Evolutionary conservation across 2,797 vertebrate species (phyloP).

Genomic region (Lateolabrax maculatus): DNA sequence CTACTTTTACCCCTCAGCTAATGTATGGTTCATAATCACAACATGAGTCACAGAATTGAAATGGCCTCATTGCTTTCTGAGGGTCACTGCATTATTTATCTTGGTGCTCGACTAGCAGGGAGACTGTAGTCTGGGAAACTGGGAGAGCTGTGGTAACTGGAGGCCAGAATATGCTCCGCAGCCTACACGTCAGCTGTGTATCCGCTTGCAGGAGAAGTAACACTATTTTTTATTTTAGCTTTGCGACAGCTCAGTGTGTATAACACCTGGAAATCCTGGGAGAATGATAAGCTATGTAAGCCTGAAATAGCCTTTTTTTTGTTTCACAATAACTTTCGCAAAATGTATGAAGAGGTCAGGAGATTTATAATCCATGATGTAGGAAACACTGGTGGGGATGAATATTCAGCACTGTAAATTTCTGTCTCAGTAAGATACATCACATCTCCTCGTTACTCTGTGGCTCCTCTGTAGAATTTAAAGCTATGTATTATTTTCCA

Average conservation of each 20-base stretch:
- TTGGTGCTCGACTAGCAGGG: conserved; percentile 20
- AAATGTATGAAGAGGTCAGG: conserved; percentile 15
- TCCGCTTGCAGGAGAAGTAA: conserved; percentile 32
- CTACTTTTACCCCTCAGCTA: background rate
- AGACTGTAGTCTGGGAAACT: conserved; percentile 22
- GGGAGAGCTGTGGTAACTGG: conserved; percentile 41
- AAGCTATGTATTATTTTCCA: background rate
- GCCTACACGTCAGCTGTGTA: conserved; percentile 11
- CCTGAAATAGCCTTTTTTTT: background rate
- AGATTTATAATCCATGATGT: conserved; percentile 7
- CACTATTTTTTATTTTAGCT: background rate
- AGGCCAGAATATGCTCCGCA: conserved; percentile 32
- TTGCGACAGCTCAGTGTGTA: background rate
- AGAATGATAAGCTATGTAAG: background rate
- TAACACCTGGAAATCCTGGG: background rate
- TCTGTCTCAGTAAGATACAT: background rate
- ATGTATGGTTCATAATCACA: conserved; percentile 16
- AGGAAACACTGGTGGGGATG: conserved; percentile 4
- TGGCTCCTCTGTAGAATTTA: background rate
- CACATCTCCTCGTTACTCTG: background rate
- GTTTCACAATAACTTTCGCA: too few species aligned
- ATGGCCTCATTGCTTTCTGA: conserved; percentile 39
- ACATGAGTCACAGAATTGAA: conserved; percentile 39
- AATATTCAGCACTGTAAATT: background rate
- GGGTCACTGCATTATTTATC: conserved; percentile 70